Conservation (phyloP, 2,113 vertebrate species). For the Peromyscus polionotus region DNA sequence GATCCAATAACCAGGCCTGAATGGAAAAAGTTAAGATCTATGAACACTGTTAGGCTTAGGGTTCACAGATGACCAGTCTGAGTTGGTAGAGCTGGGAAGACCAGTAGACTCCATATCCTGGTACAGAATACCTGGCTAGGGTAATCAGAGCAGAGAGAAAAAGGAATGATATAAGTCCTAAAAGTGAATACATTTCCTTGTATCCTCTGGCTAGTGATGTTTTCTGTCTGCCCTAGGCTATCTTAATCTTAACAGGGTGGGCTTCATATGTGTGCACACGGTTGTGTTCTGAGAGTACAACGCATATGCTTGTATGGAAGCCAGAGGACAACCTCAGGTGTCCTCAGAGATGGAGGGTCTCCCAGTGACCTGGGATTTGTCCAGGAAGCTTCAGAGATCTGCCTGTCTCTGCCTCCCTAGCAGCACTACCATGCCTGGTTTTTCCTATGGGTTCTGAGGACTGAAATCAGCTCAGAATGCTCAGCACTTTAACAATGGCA, state of each 20-base stretch:
- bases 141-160: not conserved
- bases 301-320: not conserved
- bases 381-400: not conserved
- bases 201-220: not conserved
- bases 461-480: not conserved
- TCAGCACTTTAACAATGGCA: not conserved
- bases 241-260: constrained; percentile 21
- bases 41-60: not conserved
- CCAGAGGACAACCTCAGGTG: no score
- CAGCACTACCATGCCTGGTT: not conserved
- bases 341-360: not conserved
- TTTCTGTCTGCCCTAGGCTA: not conserved
- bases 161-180: not conserved
- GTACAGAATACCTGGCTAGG: not conserved
- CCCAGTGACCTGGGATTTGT: not conserved
- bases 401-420: not conserved
- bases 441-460: not conserved
- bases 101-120: not conserved
- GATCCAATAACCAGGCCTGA: not conserved
- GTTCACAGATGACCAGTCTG: not conserved
- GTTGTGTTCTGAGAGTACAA: no score
- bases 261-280: not conserved
- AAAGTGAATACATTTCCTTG: not conserved
- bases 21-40: constrained; percentile 25
- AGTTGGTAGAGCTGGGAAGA: not conserved